Conservation (phyloP, 1,140 invertebrate species). For the Musca domestica region DNA sequence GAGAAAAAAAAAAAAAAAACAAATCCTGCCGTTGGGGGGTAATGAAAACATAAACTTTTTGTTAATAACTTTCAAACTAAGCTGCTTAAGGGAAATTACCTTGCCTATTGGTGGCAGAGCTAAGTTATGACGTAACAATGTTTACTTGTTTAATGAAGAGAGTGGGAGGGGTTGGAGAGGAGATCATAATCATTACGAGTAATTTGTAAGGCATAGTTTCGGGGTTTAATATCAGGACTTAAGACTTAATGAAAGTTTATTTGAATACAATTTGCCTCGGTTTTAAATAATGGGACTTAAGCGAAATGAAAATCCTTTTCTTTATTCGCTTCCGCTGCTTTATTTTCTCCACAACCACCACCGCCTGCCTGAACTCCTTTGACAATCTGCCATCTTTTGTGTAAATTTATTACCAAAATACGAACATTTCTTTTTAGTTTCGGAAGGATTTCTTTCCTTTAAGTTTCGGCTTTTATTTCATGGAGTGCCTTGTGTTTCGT, state of each 20-base stretch:
- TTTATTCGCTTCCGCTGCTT: neutral
- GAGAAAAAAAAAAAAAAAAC: no score
- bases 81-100: no score
- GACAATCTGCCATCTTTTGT: neutral
- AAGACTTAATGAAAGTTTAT: slow-evolving; percentile 6
- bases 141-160: no score
- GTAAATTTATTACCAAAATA: neutral
- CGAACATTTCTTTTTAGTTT: neutral
- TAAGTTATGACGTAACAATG: no score
- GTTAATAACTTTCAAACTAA: no score
- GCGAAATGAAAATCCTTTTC: neutral
- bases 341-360: neutral
- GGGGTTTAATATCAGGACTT: neutral
- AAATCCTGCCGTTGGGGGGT: no score
- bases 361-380: neutral
- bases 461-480: no score
- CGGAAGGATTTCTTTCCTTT: no score
- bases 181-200: neutral
- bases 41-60: no score
- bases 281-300: slow-evolving; percentile 12
- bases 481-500: no score
- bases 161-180: no score
- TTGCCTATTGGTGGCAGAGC: no score
- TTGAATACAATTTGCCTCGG: neutral
- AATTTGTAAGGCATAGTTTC: slow-evolving; percentile 8